phyloP scores from a whole-genome alignment of 2,888 invertebrate genomes.

The Alcis repandata region DNA sequence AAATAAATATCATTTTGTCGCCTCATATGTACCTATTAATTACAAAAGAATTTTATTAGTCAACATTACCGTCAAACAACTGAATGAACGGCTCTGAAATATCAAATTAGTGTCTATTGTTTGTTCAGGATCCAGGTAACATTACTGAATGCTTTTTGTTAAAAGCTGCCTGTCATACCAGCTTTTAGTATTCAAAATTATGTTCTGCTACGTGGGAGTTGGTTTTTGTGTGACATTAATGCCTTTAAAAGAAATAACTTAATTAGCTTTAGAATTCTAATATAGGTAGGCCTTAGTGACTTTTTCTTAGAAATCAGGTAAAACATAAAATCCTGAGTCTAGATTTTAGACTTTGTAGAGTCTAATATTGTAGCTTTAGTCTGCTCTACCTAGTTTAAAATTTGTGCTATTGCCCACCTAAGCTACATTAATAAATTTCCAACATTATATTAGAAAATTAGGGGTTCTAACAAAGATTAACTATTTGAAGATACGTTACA shows the following conservation, averaged over 20 bases:
- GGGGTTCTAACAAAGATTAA: constrained; percentile 42
- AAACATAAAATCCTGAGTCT: not conserved
- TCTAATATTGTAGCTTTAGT: not conserved
- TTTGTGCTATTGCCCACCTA: not conserved
- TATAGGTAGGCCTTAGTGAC: too few species aligned
- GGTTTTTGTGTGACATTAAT: constrained; percentile 45
- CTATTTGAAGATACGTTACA: constrained; percentile 4
- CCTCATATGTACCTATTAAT: too few species aligned
- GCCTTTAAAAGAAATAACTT: not conserved
- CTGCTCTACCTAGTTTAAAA: not conserved
- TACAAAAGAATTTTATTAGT: too few species aligned
- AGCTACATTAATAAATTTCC: constrained; percentile 51
- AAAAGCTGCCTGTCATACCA: constrained; percentile 4
- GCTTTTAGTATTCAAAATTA: constrained; percentile 19
- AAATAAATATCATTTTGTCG: too few species aligned
- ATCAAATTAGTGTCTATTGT: not conserved
- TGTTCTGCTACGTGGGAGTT: constrained; percentile 1
- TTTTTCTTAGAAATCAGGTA: not conserved
- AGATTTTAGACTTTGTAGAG: not conserved
- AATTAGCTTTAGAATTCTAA: not conserved
- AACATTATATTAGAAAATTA: constrained; percentile 62
- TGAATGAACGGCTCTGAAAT: not conserved
- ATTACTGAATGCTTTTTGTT: not conserved
- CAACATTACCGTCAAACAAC: not conserved
- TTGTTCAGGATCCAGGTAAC: not conserved